A percentile compares a stretch with the other conserved stretches of the same genome.
phyloP scores from a whole-genome alignment of 2,888 invertebrate genomes.

The Carabus problematicus region DNA sequence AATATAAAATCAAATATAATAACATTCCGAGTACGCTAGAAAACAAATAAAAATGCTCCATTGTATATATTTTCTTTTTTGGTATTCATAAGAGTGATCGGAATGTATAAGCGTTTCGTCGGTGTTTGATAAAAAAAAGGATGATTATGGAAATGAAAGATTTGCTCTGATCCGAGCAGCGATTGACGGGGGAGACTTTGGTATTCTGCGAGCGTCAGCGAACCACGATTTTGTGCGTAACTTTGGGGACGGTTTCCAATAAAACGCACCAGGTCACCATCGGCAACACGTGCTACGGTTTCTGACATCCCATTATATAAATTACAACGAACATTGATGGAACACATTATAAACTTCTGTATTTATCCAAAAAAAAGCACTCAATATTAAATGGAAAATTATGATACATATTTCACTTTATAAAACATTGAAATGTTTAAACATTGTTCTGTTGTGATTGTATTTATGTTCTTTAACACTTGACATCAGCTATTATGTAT shows the following conservation, averaged over 20 bases:
- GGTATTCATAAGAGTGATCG: slow-evolving; percentile 23
- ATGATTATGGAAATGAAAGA: slow-evolving; percentile 42
- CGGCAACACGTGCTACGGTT: slow-evolving; percentile 28
- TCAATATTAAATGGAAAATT: no score
- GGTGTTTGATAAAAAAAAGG: slow-evolving; percentile 38
- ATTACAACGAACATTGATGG: background rate
- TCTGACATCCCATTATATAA: slow-evolving; percentile 27
- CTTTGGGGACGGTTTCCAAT: slow-evolving; percentile 38
- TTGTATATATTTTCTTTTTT: slow-evolving; percentile 33
- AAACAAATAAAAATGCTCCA: slow-evolving; percentile 25
- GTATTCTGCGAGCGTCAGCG: slow-evolving; percentile 26
- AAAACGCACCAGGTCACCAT: slow-evolving; percentile 41
- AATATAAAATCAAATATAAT: no score
- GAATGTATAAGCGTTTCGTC: slow-evolving; percentile 33
- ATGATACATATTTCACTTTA: no score
- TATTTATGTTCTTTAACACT: no score
- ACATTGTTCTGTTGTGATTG: no score
- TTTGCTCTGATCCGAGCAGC: slow-evolving; percentile 35
- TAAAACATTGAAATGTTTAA: no score
- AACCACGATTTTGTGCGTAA: slow-evolving; percentile 32
- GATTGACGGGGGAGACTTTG: slow-evolving; percentile 14
- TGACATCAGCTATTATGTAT: no score
- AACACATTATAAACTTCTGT: no score
- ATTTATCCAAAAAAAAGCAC: no score
- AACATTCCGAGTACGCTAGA: slow-evolving; percentile 7